Base-by-base conservation (phyloP, 2,888 invertebrate genomes). In the Diarsia mendica region DNA sequence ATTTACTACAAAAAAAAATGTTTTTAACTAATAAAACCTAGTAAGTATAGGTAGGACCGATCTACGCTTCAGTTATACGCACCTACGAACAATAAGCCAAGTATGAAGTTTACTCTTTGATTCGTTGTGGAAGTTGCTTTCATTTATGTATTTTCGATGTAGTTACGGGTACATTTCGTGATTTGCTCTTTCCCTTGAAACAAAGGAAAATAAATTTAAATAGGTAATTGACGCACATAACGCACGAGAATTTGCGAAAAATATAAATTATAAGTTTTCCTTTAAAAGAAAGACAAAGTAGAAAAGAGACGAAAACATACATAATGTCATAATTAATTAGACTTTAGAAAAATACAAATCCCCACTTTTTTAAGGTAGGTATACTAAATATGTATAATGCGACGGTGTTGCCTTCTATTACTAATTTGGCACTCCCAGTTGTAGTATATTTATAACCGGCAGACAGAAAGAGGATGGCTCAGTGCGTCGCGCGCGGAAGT, bases 361-460 rank as follows among this genome's bases (percentile, higher is more conserved):
- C 1, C 6, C 28, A 65, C 58, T 20, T 53, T 33, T 61, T 55
- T 15, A 66, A 10, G 71, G 61, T 75, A 10, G 71, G 61, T 75
- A 79, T 64, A 83, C 88, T 92, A 93, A 91, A 93, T 93, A n/a
- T n/a, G n/a, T n/a, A 92, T 92, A 93, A 60, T 67, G 44, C 48
- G 72, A 74, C 77, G 74, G 68, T 60, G 86, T 89, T 91, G 90
- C 90, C 90, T 88, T 85, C 89, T 89, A 84, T 88, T 90, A 88
- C 87, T 85, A 87, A 90, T 90, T 95, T 95, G 94, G 95, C 95
- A 92, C 90, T 92, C 84, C 84, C 83, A 89, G 90, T 89, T 88
- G 90, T 86, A 85, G 89, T 92, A 92, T 96, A 96, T 96, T 96
- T 94, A 96, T 95, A 95, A 92, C 91, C 91, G 91, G 87, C 88